A percentile compares a stretch with the other conserved stretches of the same genome.
Evolutionary conservation across 2,888 invertebrate genomes (phyloP).

Genomic region (Polydrusus tereticollis): DNA sequence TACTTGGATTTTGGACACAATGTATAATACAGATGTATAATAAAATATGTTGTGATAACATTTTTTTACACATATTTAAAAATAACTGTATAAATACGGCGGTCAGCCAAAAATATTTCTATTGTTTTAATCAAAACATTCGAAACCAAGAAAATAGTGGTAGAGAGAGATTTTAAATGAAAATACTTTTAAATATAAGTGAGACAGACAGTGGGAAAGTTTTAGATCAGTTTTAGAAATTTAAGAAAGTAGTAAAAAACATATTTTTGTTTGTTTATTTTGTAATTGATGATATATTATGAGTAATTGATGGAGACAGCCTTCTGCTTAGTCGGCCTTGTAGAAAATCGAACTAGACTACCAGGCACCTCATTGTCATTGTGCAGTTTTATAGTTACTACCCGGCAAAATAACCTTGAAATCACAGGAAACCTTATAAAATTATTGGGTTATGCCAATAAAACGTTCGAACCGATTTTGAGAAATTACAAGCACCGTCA

Average conservation of each 20-base stretch:
- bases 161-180: neutral
- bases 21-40: too few relatives aligned
- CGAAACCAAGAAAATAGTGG: neutral
- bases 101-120: neutral
- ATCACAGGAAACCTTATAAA: constrained; percentile 23
- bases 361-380: constrained; percentile 14
- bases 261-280: too few relatives aligned
- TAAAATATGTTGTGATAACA: too few relatives aligned
- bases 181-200: neutral
- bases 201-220: too few relatives aligned
- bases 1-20: too few relatives aligned
- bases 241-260: too few relatives aligned
- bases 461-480: neutral
- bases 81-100: neutral
- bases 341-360: constrained; percentile 15
- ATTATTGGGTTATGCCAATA: neutral
- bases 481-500: constrained; percentile 6
- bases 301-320: neutral
- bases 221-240: too few relatives aligned
- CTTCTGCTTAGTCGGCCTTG: constrained; percentile 8
- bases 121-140: neutral
- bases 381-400: constrained; percentile 33
- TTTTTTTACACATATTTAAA: too few relatives aligned
- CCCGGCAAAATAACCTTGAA: constrained; percentile 36
- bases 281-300: too few relatives aligned